These are phyloP conservation scores for Aradus depressus DNA, from an alignment of 2,888 invertebrate genomes.

Conservation along the genomic window DNA sequence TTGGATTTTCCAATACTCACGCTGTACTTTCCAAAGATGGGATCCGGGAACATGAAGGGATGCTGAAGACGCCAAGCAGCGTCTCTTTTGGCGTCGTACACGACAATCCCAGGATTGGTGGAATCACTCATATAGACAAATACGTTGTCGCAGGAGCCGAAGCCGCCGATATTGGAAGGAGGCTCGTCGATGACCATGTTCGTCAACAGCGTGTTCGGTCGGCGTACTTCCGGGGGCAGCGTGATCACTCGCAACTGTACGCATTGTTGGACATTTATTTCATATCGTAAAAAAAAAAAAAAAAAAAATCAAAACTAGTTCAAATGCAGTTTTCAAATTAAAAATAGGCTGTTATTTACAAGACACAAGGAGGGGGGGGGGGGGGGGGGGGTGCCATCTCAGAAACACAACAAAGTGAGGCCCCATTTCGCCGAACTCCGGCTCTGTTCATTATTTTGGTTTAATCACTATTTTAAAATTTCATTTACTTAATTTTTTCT, in stretches of 20 bases:
- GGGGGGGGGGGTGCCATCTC: too few species aligned
- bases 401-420: too few species aligned
- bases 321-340: too few species aligned
- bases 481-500: too few species aligned
- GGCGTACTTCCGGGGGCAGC: conserved; percentile 54
- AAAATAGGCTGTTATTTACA: too few species aligned
- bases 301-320: too few species aligned
- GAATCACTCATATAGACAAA: conserved; percentile 73
- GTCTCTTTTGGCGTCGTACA: conserved; percentile 60
- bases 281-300: too few species aligned
- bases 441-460: too few species aligned
- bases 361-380: too few species aligned
- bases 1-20: conserved; percentile 31
- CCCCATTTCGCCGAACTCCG: too few species aligned
- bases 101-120: conserved; percentile 54
- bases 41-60: conserved; percentile 76
- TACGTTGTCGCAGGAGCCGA: conserved; percentile 58
- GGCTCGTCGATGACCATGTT: conserved; percentile 66
- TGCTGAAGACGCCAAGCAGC: conserved; percentile 70
- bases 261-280: background rate
- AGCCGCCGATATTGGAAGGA: conserved; percentile 35
- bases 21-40: conserved; percentile 61
- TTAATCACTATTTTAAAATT: too few species aligned
- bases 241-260: conserved; percentile 46
- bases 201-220: conserved; percentile 65